These are phyloP conservation scores for Rhombomys opimus DNA, from an alignment of 2,113 vertebrate species.

Conservation along the genomic window DNA sequence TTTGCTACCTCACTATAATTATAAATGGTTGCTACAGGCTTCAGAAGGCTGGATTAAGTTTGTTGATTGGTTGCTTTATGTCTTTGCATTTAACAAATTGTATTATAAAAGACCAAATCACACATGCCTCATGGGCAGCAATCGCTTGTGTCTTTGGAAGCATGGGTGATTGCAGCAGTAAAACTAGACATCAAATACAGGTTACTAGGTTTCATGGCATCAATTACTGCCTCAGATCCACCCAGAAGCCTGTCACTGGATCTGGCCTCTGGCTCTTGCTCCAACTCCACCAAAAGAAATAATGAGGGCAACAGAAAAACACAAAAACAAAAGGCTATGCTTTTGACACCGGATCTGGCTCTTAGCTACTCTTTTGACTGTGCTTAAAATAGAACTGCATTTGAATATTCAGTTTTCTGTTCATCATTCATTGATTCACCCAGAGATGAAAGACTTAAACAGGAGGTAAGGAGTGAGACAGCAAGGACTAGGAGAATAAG, in stretches of 20 bases:
- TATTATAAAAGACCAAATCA: conserved; percentile 27
- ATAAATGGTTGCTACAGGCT: not conserved
- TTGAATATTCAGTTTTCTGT: not conserved
- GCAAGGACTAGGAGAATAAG: not conserved
- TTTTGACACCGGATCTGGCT: not conserved
- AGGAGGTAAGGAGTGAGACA: rapidly evolving
- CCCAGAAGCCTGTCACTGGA: not conserved
- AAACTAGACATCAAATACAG: not conserved
- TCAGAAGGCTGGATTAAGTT: conserved; percentile 32
- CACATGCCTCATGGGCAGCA: not conserved
- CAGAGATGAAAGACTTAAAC: not conserved
- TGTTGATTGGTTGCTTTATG: not conserved
- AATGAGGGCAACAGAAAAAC: not conserved
- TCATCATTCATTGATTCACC: not conserved
- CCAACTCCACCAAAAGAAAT: not conserved
- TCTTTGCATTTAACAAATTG: conserved; percentile 38
- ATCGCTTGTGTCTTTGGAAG: not conserved
- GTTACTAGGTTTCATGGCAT: not conserved
- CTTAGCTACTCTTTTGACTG: not conserved
- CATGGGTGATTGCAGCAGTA: not conserved
- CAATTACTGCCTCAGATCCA: not conserved
- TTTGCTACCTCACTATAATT: conserved; percentile 48
- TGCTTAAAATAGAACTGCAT: conserved; percentile 43
- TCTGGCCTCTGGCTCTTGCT: not conserved
- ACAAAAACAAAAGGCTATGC: not conserved